Evolutionary conservation across 2,797 vertebrate species (phyloP), one percentile per base, ranked within the genome.

Genomic region (Peromyscus nudipes): DNA sequence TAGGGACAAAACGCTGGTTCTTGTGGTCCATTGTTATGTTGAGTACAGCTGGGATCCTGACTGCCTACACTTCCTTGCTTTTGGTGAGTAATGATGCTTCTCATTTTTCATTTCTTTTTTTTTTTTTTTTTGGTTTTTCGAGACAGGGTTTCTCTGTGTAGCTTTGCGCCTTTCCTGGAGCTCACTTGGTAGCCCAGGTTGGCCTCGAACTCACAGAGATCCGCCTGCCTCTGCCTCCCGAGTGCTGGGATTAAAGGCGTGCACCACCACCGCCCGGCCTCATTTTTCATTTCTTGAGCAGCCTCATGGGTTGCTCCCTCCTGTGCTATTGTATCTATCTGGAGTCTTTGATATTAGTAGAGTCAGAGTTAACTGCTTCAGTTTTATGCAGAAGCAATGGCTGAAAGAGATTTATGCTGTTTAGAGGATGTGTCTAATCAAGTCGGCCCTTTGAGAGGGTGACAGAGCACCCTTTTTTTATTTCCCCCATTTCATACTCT

Each of bases 21-120:
- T 99, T 99, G 69, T 99, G 99, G 99, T 99, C 99, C 92, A 97
- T 99, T 96, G 96, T 99, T 77, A 95, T 99, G 94, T 98, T 99
- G 97, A 98, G 99, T 34, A 65, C 99, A 60, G 98, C 99, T 77
- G 98, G 98, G 0, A 92, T 98, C 76, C 92, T 99, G 89, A 99
- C 99, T 84, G 96, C 96, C 8, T 99, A 99, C 97, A 98, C 99
- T 80, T 97, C 99, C 0, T 94, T 99, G 14, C 98, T 99, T 6
- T 19, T 99, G 99, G 99, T 99, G 98, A 99, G 99, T 97, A 96
- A 86, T 76, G 69, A 86, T 76, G 69, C 60, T 96, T 84, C n/a
- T n/a, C n/a, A n/a, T n/a, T n/a, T n/a, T n/a, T n/a, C n/a, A n/a
- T n/a, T n/a, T n/a, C n/a, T n/a, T n/a, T n/a, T n/a, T n/a, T n/a